Base-by-base conservation (phyloP, 2,797 vertebrate genomes). In the Intellagama lesueurii region DNA sequence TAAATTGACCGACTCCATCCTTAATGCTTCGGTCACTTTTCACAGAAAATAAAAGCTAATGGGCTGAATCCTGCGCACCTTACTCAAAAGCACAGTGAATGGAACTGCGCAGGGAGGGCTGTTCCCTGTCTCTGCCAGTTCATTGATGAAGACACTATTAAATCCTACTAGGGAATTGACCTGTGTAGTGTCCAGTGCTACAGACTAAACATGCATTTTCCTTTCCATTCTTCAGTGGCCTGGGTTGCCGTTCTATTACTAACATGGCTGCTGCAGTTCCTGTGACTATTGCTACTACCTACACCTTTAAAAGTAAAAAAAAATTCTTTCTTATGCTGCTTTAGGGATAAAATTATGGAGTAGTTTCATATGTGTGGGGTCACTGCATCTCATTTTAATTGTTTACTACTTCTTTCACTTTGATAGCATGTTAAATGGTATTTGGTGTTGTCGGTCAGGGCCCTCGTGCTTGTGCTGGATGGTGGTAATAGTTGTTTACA, bases 1-100 rank as follows among this genome's bases (percentile, higher is more conserved):
- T 91, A 93, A 95, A 94, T 81, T 95, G 95, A 92, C 94, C 90
- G 86, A 68, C 73, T 49, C n/a, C 86, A 82, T 88, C 90, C 85
- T 0, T 87, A 87, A 87, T 22, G 83, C 87, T 94, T 93, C 66
- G 94, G 93, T 76, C 88, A 28, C 1, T 93, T 91, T 88, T 90
- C 87, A 56, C 64, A 73, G 86, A 83, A 94, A 85, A 80, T 80
- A 90, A 19, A 52, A 91, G 78, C 52, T 87, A 87, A 78, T 4
- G 14, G 78, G n/a, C 26, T 4, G 75, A 73, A 88, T 87, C 85
- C 79, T 0, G 1, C 87, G 94, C 89, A 92, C 92, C 92, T 94
- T 83, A 2, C 56, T 44, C 52, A 76, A 72, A 80, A 0, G 47
- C 90, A 80, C 0, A 86, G 79, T 77, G 0, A 22, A n/a, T 44